Evolutionary conservation across 1,140 invertebrate genomes (phyloP).

Genomic region (Brachionus rubens): DNA sequence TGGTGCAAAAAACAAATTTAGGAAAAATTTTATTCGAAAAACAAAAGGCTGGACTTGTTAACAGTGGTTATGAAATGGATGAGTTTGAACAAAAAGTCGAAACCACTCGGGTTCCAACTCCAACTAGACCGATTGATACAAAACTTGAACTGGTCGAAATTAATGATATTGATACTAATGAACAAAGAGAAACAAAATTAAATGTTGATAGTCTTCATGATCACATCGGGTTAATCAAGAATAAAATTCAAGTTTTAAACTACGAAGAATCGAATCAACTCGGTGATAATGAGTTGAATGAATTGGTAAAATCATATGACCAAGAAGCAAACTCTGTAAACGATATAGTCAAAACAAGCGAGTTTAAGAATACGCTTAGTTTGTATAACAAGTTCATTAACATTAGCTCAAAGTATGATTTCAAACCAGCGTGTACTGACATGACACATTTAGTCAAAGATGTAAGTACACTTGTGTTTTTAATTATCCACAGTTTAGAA

Average conservation of each 20-base stretch:
- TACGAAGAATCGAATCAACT: not conserved
- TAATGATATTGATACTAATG: no score
- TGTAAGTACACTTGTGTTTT: not conserved
- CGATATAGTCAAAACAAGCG: not conserved
- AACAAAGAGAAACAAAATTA: no score
- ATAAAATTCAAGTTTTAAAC: not conserved
- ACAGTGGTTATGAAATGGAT: not conserved
- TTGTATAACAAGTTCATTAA: constrained; percentile 23
- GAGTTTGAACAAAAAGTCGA: not conserved
- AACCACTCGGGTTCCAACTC: not conserved
- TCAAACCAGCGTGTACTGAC: not conserved
- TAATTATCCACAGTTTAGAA: no score
- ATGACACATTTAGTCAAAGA: not conserved
- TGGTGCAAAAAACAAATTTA: not conserved
- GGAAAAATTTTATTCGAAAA: constrained; percentile 19
- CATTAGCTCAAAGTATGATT: constrained; percentile 9
- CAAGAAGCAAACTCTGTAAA: not conserved
- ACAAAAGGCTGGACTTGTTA: not conserved
- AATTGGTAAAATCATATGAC: not conserved
- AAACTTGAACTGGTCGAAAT: not conserved
- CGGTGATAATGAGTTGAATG: not conserved
- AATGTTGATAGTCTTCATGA: no score
- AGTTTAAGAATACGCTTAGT: constrained; percentile 10
- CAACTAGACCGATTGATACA: not conserved
- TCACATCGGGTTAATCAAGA: no score